phyloP scores from a whole-genome alignment of 2,797 vertebrate species.

The Mormyrops boulengeri region DNA sequence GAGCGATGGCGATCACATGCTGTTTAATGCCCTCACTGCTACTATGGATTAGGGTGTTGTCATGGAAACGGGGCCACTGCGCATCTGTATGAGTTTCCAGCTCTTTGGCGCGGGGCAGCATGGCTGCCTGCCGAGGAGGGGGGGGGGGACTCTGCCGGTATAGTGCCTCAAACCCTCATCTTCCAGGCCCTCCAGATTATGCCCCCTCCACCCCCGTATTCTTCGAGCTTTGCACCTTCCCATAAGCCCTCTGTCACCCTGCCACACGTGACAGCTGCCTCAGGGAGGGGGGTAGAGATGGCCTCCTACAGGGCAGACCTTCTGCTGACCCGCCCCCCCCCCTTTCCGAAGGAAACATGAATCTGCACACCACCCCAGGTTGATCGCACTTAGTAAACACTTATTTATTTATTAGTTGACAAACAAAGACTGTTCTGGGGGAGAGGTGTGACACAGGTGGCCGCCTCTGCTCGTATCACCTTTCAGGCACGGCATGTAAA shows the following conservation, averaged over 20 bases:
- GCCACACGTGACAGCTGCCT: neutral
- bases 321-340: neutral
- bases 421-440: neutral
- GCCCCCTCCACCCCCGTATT: neutral
- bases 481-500: neutral
- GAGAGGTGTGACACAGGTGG: neutral
- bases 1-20: constrained; percentile 49
- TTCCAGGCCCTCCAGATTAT: neutral
- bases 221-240: neutral
- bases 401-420: neutral
- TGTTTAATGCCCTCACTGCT: constrained; percentile 51
- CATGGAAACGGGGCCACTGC: constrained; percentile 49
- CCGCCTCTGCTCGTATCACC: neutral
- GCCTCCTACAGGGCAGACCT: neutral
- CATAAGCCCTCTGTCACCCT: neutral
- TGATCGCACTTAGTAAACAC: neutral
- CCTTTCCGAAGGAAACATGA: neutral
- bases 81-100: constrained; percentile 57
- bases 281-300: neutral
- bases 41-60: constrained; percentile 60
- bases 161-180: neutral
- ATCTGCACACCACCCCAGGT: neutral
- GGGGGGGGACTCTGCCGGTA: neutral
- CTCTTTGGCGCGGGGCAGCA: constrained; percentile 27
- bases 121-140: constrained; percentile 44